Base-by-base conservation (phyloP, 2,797 vertebrate species). In the Pangasius macronema region DNA sequence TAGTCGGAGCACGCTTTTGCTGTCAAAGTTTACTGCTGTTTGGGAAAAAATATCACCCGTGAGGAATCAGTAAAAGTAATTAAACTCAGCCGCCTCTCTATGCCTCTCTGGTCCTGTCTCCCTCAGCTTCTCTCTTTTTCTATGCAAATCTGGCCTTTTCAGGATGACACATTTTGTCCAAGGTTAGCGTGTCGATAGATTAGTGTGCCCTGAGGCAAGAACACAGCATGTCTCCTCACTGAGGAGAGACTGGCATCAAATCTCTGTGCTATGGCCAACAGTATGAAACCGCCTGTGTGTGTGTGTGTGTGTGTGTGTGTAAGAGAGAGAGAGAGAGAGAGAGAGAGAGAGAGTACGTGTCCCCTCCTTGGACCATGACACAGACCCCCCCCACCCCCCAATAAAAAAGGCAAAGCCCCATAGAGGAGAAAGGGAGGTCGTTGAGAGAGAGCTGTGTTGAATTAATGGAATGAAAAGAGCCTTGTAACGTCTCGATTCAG, bases 401-500 rank as follows among this genome's bases (percentile, higher is more conserved):
- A 30, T 27, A 72, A 79, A 68, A 84, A 86, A 75, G 92, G n/a
- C 68, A 91, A 86, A 87, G 75, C 81, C 76, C 72, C 63, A 90
- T 55, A 0, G 76, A 95, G 90, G 80, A 95, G 90, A 92, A 87
- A 76, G 88, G 90, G 92, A 94, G 94, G 93, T 93, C 93, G 86
- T 91, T 79, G 57, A 53, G 53, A 88, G 91, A 92, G 93, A 89
- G 89, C 87, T 85, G 90, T 87, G 89, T 90, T 94, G 93, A 95
- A 94, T 93, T 94, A 92, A 95, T 95, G 90, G 85, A 93, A 94
- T 93, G 86, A 83, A 89, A 91, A 88, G 72, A 87, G 72, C 91
- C 89, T 90, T 92, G 91, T 92, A 92, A 94, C 93, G 92, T 94
- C 92, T 91, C 49, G 92, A 93, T 93, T 95, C 92, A 93, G 93